phyloP scores from a whole-genome alignment of 2,113 vertebrate species.

The Condylura cristata region DNA sequence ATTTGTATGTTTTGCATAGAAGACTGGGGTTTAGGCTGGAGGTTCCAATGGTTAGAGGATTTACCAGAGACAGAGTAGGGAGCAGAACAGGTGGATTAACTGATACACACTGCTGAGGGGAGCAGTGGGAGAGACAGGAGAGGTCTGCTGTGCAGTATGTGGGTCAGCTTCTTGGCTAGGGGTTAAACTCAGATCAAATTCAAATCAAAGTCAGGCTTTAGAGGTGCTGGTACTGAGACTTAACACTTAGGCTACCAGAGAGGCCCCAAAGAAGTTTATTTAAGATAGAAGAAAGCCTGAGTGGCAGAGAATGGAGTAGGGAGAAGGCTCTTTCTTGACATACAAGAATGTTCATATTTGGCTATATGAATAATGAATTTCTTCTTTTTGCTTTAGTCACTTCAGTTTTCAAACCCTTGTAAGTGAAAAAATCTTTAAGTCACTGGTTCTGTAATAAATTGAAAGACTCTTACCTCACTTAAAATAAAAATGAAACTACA shows the following conservation, averaged over 20 bases:
- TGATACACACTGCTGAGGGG: no score
- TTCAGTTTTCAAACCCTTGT: background rate
- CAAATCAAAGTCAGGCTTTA: no score
- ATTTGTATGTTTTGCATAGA: no score
- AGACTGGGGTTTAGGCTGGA: no score
- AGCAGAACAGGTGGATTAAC: no score
- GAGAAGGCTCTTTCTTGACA: background rate
- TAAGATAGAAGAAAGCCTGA: background rate
- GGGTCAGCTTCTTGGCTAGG: no score
- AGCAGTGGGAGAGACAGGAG: background rate
- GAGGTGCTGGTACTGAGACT: no score
- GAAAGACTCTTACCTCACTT: conserved; percentile 10
- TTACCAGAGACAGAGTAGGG: no score
- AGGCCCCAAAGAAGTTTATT: background rate
- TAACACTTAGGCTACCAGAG: no score
- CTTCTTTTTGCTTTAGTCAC: background rate
- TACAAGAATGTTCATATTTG: background rate
- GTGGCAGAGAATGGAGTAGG: background rate
- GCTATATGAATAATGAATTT: background rate
- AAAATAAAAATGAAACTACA: background rate
- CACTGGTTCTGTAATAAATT: background rate
- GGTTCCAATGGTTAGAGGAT: no score
- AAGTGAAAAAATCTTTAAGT: conserved; percentile 3
- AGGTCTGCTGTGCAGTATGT: no score
- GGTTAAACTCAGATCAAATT: no score